Conservation (phyloP, 2,888 invertebrate genomes). For the Epinotia ramella region DNA sequence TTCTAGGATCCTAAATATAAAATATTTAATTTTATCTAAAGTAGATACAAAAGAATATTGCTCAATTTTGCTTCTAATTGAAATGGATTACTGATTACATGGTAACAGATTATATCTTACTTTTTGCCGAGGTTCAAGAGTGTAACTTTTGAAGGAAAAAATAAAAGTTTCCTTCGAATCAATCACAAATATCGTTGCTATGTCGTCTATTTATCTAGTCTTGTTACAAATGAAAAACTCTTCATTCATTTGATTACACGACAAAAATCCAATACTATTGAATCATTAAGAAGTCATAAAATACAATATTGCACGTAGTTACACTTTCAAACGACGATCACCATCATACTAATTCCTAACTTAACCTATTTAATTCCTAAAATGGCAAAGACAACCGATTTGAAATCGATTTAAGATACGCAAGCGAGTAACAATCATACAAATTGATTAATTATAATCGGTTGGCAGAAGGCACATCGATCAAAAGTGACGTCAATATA, state of each 20-base stretch:
- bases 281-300: background rate
- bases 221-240: no score
- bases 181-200: no score
- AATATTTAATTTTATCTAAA: conserved; percentile 28
- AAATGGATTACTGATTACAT: conserved; percentile 15
- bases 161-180: background rate
- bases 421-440: conserved; percentile 52
- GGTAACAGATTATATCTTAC: conserved; percentile 37
- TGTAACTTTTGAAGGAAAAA: conserved; percentile 61
- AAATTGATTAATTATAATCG: conserved; percentile 59
- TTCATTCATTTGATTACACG: background rate
- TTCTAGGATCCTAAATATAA: background rate
- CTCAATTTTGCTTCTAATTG: conserved; percentile 6
- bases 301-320: conserved; percentile 51
- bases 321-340: conserved; percentile 69
- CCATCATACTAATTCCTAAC: conserved; percentile 45
- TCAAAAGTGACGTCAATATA: conserved; percentile 18
- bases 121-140: conserved; percentile 71
- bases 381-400: conserved; percentile 69
- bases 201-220: no score
- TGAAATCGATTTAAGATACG: conserved; percentile 11
- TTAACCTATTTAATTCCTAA: conserved; percentile 65
- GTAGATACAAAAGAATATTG: conserved; percentile 11
- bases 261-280: background rate
- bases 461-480: conserved; percentile 56